Evolutionary conservation across 2,888 invertebrate species (phyloP).

Genomic region (Polymixis flavicincta): DNA sequence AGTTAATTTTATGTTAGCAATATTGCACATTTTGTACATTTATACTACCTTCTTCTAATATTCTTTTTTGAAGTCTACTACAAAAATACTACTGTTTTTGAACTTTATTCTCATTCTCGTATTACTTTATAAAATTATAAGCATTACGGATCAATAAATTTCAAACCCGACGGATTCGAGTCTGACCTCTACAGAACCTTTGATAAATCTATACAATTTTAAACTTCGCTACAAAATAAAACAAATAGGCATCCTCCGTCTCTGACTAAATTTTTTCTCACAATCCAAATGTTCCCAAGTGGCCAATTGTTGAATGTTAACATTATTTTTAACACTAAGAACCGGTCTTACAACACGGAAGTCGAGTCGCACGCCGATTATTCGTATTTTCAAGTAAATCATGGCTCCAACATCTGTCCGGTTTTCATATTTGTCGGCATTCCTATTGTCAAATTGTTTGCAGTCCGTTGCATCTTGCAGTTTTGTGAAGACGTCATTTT

Average conservation of each 20-base stretch:
- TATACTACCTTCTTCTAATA: too few relatives aligned
- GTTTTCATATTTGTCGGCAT: conserved; percentile 71
- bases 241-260: conserved; percentile 35
- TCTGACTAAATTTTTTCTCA: conserved; percentile 51
- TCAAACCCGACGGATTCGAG: not conserved
- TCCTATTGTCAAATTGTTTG: conserved; percentile 71
- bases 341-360: conserved; percentile 86
- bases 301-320: conserved; percentile 59
- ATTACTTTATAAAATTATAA: conserved; percentile 7
- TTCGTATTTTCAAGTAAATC: conserved; percentile 82
- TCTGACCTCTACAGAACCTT: conserved; percentile 27
- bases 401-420: conserved; percentile 76
- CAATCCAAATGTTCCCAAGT: conserved; percentile 60
- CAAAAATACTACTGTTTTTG: not conserved
- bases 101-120: not conserved
- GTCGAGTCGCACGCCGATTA: conserved; percentile 80
- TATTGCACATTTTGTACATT: not conserved
- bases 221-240: conserved; percentile 31
- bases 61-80: not conserved
- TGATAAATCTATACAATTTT: conserved; percentile 8
- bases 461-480: conserved; percentile 72
- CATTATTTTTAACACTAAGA: conserved; percentile 67
- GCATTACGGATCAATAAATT: conserved; percentile 12
- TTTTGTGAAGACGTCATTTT: conserved; percentile 65
- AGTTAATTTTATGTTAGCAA: not conserved